These are phyloP conservation scores for Pelochelys cantorii DNA, from an alignment of 2,797 vertebrate species.

Conservation along the genomic window DNA sequence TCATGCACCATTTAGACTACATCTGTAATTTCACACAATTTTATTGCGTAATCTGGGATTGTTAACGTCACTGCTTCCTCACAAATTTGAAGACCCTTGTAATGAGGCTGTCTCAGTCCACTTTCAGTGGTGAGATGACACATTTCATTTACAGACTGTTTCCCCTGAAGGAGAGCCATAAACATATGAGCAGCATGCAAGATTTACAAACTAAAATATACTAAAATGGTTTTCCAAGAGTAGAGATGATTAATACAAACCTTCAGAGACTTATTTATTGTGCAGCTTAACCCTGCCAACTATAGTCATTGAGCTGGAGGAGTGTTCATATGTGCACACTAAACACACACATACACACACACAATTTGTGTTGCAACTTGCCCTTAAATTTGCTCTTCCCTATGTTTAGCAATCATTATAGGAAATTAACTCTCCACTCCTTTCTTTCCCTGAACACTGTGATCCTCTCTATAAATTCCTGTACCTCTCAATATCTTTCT, in stretches of 20 bases:
- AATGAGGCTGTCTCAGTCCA: neutral
- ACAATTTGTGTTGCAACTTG: neutral
- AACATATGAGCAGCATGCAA: slow-evolving; percentile 41
- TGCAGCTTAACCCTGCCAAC: slow-evolving; percentile 36
- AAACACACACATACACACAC: neutral
- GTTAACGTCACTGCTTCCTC: slow-evolving; percentile 38
- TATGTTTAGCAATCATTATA: slow-evolving; percentile 26
- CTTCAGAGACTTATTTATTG: slow-evolving; percentile 49
- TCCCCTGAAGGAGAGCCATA: slow-evolving; percentile 24
- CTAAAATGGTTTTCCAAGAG: slow-evolving; percentile 48
- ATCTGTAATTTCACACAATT: slow-evolving; percentile 4
- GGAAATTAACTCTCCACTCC: slow-evolving; percentile 23
- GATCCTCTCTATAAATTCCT: neutral
- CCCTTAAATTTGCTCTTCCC: slow-evolving; percentile 26
- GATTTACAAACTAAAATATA: slow-evolving; percentile 56
- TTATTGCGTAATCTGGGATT: neutral
- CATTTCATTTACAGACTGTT: slow-evolving; percentile 26
- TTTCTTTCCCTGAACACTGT: slow-evolving; percentile 28
- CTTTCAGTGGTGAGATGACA: slow-evolving; percentile 23
- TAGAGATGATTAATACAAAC: slow-evolving; percentile 61
- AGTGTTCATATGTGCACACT: neutral
- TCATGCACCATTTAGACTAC: neutral
- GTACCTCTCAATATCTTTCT: slow-evolving; percentile 40
- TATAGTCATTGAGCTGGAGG: slow-evolving; percentile 61
- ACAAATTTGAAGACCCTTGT: neutral